Evolutionary conservation across 2,888 invertebrate species (phyloP).

Genomic region (Campoplex capitator): DNA sequence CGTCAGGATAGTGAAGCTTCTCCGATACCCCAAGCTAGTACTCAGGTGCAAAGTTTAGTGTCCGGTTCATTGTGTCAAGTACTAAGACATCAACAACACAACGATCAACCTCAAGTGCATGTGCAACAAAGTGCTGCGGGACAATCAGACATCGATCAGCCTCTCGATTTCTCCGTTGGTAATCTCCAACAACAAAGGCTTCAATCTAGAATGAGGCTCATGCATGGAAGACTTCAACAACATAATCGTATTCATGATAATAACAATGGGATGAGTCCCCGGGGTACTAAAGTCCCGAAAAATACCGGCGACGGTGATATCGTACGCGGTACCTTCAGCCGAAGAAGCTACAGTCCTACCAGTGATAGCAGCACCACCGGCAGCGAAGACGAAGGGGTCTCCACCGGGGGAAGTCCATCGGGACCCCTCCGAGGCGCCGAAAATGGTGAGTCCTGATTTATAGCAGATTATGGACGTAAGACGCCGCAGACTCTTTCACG

Average conservation of each 20-base stretch:
- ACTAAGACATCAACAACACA: slow-evolving; percentile 58
- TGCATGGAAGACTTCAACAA: slow-evolving; percentile 78
- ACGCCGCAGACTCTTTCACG: slow-evolving; percentile 1
- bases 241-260: slow-evolving; percentile 78
- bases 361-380: slow-evolving; percentile 82
- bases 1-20: slow-evolving; percentile 72
- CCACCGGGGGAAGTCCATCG: slow-evolving; percentile 82
- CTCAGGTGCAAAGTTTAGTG: slow-evolving; percentile 67
- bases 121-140: slow-evolving; percentile 63
- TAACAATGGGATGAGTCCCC: slow-evolving; percentile 78
- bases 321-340: slow-evolving; percentile 71
- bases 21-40: slow-evolving; percentile 63
- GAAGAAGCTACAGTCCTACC: slow-evolving; percentile 81
- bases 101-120: slow-evolving; percentile 71
- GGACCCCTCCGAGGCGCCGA: slow-evolving; percentile 82
- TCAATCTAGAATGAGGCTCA: slow-evolving; percentile 77
- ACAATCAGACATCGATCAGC: slow-evolving; percentile 86
- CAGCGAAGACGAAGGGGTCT: slow-evolving; percentile 83
- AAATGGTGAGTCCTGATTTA: slow-evolving; percentile 78
- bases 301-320: slow-evolving; percentile 69
- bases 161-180: slow-evolving; percentile 91
- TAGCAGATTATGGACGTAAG: slow-evolving; percentile 13
- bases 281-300: slow-evolving; percentile 75
- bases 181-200: slow-evolving; percentile 84
- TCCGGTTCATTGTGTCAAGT: slow-evolving; percentile 67